A percentile compares a stretch with the other conserved stretches of the same genome.
These are phyloP conservation scores for Bombus picipes DNA, from an alignment of 1,140 invertebrate species.

Conservation along the genomic window DNA sequence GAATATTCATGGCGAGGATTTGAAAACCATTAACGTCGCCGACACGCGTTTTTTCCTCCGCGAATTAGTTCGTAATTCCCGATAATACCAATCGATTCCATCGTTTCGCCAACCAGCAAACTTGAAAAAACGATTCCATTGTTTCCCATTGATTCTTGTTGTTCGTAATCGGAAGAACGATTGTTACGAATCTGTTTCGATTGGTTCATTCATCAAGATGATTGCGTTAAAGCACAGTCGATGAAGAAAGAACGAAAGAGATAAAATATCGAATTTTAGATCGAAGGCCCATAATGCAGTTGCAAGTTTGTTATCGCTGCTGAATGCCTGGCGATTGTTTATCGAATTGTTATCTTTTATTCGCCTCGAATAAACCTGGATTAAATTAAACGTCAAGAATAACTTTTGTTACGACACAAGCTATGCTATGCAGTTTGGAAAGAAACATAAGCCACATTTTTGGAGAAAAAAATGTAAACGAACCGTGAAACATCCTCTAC, in stretches of 20 bases:
- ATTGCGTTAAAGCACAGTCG: background rate
- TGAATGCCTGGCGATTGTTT: too few relatives aligned
- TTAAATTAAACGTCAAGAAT: background rate
- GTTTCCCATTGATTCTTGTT: background rate
- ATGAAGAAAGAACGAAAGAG: background rate
- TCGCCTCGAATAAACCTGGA: too few relatives aligned
- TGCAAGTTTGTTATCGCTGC: too few relatives aligned
- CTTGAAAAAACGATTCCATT: background rate
- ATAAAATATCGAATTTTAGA: background rate
- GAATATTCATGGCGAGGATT: conserved; percentile 21
- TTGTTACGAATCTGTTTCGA: background rate
- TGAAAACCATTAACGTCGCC: background rate
- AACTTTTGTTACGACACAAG: background rate
- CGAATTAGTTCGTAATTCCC: conserved; percentile 1
- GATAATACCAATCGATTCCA: background rate
- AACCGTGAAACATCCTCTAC: background rate
- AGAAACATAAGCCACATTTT: background rate
- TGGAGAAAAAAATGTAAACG: background rate
- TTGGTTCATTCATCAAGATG: background rate
- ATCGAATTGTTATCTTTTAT: background rate
- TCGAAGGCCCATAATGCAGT: background rate
- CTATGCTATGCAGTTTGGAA: background rate
- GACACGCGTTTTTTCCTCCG: background rate
- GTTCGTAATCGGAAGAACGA: background rate
- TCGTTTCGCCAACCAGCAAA: background rate